phyloP scores from a whole-genome alignment of 1,140 invertebrate genomes.

The Wasmannia auropunctata region DNA sequence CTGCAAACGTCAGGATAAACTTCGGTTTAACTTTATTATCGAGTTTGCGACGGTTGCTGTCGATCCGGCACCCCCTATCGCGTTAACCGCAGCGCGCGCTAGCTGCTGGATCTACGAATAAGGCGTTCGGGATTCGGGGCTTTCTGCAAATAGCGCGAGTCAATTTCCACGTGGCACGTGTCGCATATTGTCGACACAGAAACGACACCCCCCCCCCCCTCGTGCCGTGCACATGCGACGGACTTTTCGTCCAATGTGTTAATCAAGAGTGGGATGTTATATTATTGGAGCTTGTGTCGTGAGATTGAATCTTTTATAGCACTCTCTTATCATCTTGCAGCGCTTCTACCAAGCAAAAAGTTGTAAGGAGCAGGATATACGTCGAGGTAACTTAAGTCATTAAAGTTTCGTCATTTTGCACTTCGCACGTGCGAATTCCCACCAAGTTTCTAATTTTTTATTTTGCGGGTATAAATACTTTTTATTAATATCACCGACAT shows the following conservation, averaged over 20 bases:
- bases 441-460: neutral
- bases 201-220: neutral
- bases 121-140: neutral
- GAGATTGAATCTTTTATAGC: constrained; percentile 24
- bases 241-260: neutral
- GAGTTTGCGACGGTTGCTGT: neutral
- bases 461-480: neutral
- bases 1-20: constrained; percentile 78
- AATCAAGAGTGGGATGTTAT: constrained; percentile 21
- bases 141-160: constrained; percentile 32
- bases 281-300: neutral
- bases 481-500: neutral
- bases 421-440: neutral
- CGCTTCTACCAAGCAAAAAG: neutral
- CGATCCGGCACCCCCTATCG: neutral
- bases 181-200: neutral
- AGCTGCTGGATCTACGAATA: constrained; percentile 48
- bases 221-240: neutral
- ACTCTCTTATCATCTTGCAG: neutral
- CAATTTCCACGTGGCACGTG: constrained; percentile 12
- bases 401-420: neutral
- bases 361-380: neutral
- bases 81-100: constrained; percentile 2
- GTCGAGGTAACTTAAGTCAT: neutral
- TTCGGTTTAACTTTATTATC: constrained; percentile 64